These are phyloP conservation scores for Sinosuthora webbiana DNA, from an alignment of 2,113 vertebrate genomes.

Conservation along the genomic window DNA sequence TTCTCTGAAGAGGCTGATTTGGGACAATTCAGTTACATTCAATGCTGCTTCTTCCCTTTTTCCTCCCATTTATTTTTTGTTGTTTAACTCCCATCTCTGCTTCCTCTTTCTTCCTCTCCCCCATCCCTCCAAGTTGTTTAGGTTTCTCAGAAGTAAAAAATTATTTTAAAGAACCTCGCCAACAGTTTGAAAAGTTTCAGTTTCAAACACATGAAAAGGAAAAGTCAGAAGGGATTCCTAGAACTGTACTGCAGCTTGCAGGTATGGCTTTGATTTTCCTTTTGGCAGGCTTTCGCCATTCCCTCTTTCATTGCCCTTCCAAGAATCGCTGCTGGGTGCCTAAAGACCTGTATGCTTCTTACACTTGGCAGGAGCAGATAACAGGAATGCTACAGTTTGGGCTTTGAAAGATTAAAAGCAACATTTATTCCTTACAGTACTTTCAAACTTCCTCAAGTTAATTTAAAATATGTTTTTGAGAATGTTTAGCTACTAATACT, in stretches of 20 bases:
- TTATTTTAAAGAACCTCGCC: constrained; percentile 30
- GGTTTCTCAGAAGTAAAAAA: constrained; percentile 61
- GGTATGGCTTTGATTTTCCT: constrained; percentile 72
- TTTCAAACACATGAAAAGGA: constrained; percentile 63
- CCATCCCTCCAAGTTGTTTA: not conserved
- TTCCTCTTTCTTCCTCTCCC: not conserved
- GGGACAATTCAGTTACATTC: constrained; percentile 57
- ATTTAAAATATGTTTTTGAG: constrained; percentile 29
- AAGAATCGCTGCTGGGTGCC: constrained; percentile 46
- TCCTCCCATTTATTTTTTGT: not conserved
- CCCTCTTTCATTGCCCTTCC: constrained; percentile 58
- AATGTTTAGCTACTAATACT: not conserved
- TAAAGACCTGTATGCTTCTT: constrained; percentile 9
- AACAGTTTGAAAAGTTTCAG: constrained; percentile 62
- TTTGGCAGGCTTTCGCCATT: constrained; percentile 53
- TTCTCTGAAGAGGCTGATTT: constrained; percentile 46
- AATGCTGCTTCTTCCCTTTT: constrained; percentile 40
- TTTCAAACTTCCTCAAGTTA: constrained; percentile 36
- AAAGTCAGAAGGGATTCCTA: constrained; percentile 56
- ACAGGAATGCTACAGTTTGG: constrained; percentile 33
- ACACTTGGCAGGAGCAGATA: constrained; percentile 58
- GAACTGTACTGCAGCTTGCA: constrained; percentile 60
- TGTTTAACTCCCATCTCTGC: not conserved
- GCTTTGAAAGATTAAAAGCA: constrained; percentile 60
- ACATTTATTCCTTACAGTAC: constrained; percentile 36